These are phyloP conservation scores for Phalacrocorax pelagicus DNA, from an alignment of 2,113 vertebrate species.

Conservation along the genomic window DNA sequence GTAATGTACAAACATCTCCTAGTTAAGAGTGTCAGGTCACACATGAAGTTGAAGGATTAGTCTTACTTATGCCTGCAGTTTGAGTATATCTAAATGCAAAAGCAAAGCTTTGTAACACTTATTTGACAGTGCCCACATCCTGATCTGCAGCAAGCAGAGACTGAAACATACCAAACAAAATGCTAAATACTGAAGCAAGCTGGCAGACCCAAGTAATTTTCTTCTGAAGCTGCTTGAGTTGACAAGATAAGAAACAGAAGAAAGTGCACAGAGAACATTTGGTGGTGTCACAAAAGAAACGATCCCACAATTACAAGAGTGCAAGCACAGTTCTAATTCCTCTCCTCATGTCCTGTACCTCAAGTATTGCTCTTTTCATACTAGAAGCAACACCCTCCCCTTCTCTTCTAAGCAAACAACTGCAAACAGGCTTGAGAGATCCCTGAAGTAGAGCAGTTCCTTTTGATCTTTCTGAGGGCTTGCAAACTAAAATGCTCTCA, in stretches of 20 bases:
- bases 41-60: not conserved
- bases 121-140: not conserved
- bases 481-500: conserved; percentile 95
- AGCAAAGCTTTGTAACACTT: not conserved
- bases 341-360: conserved; percentile 72
- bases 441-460: conserved; percentile 86
- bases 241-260: not conserved
- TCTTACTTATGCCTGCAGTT: not conserved
- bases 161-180: not conserved
- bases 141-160: not conserved
- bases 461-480: conserved; percentile 88
- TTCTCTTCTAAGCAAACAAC: conserved; percentile 86
- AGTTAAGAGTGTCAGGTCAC: not conserved
- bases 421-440: conserved; percentile 86
- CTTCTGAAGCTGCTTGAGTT: not conserved
- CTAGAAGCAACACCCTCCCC: conserved; percentile 87
- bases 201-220: not conserved
- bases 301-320: not conserved
- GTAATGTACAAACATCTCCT: not conserved
- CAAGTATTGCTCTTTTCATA: conserved; percentile 95
- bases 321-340: not conserved
- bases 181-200: not conserved
- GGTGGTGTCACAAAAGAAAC: not conserved
- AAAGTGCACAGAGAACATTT: not conserved
- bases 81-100: not conserved